Base-by-base conservation (phyloP, 1,140 invertebrate genomes). In the Heterodera carotae region DNA sequence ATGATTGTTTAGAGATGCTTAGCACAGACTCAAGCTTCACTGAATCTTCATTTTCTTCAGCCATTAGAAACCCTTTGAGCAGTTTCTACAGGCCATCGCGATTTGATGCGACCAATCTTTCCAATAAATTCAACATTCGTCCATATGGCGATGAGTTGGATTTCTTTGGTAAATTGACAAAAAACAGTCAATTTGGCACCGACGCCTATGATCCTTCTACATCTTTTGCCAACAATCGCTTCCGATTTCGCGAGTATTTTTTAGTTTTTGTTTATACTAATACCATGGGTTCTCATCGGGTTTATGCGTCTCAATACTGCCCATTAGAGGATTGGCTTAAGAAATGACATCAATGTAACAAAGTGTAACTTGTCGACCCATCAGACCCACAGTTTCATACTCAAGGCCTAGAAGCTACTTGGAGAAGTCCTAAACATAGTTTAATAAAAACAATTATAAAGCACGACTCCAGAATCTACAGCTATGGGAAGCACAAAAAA, bases 141-240 rank as follows among this genome's bases (percentile, higher is more conserved):
- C 29, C n/a, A 6, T 31, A 15, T 66, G 62, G 12, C 29, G 62
- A 66, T 6, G 29, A 27, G 3, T 31, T 66, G 25, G 29, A 66
- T 66, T 66, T 66, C 62, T 66, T 66, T 66, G 62, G n/a, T 27
- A 33, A 66, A 66, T 66, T 29, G 62, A 66, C 62, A 27, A n/a
- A n/a, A n/a, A 34, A 31, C 33, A 18, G n/a, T 66, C 48, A 56
- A 22, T 66, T 66, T 66, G 8, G 4, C 29, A 29, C n/a, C 29
- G 22, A 1, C 62, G 29, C 8, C 22, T 22, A 56, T 22, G 48
- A 56, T 1, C 48, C 48, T 56, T 22, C n/a, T n/a, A n/a, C n/a
- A n/a, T n/a, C 48, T 18, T 56, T 56, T 12, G 22, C 1, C 12
- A 56, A 18, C 48, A 56, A 56, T 22, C 48, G 48, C 12, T 56